These are phyloP conservation scores for Neostethus bicornis DNA, from an alignment of 2,797 vertebrate genomes.

Conservation along the genomic window DNA sequence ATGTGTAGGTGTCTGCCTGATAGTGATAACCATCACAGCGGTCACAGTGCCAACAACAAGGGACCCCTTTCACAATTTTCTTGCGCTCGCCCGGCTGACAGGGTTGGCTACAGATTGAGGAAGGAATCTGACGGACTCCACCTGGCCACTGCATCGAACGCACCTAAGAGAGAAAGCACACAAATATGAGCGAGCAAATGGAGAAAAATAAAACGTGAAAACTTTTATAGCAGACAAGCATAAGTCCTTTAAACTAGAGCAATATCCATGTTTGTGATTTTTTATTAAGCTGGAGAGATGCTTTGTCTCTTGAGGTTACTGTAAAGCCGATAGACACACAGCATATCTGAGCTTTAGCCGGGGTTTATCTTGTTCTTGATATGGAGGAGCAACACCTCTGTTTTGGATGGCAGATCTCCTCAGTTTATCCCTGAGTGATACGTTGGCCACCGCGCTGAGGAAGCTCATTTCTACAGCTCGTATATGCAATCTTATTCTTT, in stretches of 20 bases:
- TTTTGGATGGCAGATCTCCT: too few species aligned
- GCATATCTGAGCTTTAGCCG: slow-evolving; percentile 10
- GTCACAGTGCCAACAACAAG: slow-evolving; percentile 98
- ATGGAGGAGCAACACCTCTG: too few species aligned
- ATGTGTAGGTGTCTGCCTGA: slow-evolving; percentile 91
- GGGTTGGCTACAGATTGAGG: slow-evolving; percentile 95
- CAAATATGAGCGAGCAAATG: slow-evolving; percentile 1
- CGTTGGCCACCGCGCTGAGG: too few species aligned
- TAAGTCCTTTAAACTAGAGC: slow-evolving; percentile 10
- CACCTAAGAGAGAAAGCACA: slow-evolving; percentile 74
- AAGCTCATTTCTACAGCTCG: too few species aligned
- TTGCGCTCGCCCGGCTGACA: slow-evolving; percentile 93
- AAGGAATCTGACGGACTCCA: slow-evolving; percentile 84
- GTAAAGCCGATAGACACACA: slow-evolving; percentile 8
- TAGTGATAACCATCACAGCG: slow-evolving; percentile 97
- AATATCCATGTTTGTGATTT: slow-evolving; percentile 5
- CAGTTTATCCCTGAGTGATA: too few species aligned
- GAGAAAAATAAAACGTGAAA: slow-evolving; percentile 8
- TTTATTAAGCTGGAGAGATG: slow-evolving; percentile 47
- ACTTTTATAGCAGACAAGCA: slow-evolving; percentile 20
- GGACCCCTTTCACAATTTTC: slow-evolving; percentile 96
- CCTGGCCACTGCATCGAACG: slow-evolving; percentile 92
- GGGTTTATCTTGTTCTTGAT: slow-evolving; percentile 10
- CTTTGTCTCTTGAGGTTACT: slow-evolving; percentile 30
- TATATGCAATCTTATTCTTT: too few species aligned